phyloP scores from a whole-genome alignment of 2,888 invertebrate genomes.

The Theristus sp. region DNA sequence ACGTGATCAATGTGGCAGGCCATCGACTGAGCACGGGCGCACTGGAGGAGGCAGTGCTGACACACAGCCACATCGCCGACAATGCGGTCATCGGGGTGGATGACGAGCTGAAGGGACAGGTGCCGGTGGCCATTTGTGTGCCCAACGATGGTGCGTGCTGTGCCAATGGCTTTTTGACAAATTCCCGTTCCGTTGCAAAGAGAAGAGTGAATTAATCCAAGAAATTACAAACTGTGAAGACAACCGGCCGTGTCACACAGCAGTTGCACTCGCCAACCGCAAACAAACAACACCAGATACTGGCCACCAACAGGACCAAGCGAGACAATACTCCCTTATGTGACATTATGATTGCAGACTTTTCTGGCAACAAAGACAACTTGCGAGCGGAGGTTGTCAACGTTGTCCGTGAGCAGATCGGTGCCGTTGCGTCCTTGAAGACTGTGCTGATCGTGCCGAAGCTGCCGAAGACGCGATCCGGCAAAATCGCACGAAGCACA shows the following conservation, averaged over 20 bases:
- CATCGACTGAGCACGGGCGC: constrained; percentile 58
- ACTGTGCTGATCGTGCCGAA: constrained; percentile 56
- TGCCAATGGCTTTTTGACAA: too few species aligned
- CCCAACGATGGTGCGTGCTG: constrained; percentile 40
- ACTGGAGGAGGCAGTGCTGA: not conserved
- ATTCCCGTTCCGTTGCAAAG: too few species aligned
- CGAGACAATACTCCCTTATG: too few species aligned
- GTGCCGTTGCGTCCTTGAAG: constrained; percentile 72
- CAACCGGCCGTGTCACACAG: too few species aligned
- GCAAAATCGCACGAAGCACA: constrained; percentile 59
- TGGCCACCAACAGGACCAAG: too few species aligned
- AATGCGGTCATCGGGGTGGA: constrained; percentile 43
- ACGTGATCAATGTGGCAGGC: constrained; percentile 84
- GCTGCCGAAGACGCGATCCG: constrained; percentile 69
- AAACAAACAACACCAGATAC: too few species aligned
- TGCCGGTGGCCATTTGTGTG: constrained; percentile 69
- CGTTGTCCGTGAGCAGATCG: constrained; percentile 48
- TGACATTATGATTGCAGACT: not conserved
- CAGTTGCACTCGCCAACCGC: too few species aligned
- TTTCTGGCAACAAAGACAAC: not conserved
- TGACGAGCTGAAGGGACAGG: constrained; percentile 69
- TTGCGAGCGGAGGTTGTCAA: constrained; percentile 34
- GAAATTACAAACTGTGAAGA: not conserved
- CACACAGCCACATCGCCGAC: not conserved
- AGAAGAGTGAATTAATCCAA: too few species aligned